These are phyloP conservation scores for Nomada fabriciana DNA, from an alignment of 2,888 invertebrate species.

Conservation along the genomic window DNA sequence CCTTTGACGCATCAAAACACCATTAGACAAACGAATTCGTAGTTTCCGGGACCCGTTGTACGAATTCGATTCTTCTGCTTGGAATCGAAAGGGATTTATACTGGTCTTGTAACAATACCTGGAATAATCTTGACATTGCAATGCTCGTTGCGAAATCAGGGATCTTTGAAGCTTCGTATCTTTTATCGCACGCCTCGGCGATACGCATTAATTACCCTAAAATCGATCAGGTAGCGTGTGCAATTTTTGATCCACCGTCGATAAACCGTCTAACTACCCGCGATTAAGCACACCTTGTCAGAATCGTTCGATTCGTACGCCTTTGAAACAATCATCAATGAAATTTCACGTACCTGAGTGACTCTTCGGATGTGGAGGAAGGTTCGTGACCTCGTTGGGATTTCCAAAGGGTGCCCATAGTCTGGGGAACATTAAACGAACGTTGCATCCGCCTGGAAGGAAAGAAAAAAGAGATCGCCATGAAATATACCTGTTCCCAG, in stretches of 20 bases:
- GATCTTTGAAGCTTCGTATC: conserved; percentile 11
- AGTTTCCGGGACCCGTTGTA: background rate
- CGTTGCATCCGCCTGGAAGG: conserved; percentile 81
- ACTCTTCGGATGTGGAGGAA: conserved; percentile 80
- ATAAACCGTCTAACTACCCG: background rate
- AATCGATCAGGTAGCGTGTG: conserved; percentile 10
- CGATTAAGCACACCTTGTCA: background rate
- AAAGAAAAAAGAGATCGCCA: conserved; percentile 11
- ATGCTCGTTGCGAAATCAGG: conserved; percentile 13
- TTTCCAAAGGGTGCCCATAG: conserved; percentile 82
- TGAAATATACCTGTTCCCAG: background rate
- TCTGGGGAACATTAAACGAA: conserved; percentile 82
- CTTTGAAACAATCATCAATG: too few relatives aligned
- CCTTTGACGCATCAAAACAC: conserved; percentile 40
- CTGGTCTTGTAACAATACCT: background rate
- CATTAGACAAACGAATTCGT: conserved; percentile 31
- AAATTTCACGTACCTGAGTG: conserved; percentile 77
- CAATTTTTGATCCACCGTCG: background rate
- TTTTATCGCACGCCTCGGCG: background rate
- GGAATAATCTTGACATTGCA: background rate
- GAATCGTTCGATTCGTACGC: too few relatives aligned
- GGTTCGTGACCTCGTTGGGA: conserved; percentile 77
- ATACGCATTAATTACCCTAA: conserved; percentile 24
- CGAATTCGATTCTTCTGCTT: too few relatives aligned
- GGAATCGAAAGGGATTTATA: background rate